Conservation (phyloP, 2,888 invertebrate species). For the Athripsodes cinereus region DNA sequence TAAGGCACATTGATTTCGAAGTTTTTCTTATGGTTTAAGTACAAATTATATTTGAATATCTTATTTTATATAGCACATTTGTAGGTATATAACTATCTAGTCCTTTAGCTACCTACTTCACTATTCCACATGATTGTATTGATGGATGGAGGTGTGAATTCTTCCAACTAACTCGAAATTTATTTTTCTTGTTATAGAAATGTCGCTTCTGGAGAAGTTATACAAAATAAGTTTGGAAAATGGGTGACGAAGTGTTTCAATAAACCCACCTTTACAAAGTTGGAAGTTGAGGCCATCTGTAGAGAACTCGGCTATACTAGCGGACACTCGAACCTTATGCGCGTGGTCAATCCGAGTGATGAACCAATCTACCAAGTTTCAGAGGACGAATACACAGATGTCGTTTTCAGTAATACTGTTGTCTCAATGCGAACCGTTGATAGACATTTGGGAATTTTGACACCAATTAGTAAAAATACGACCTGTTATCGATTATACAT, state of each 20-base stretch:
- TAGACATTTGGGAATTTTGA: conserved; percentile 37
- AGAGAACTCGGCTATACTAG: conserved; percentile 53
- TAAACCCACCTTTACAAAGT: conserved; percentile 45
- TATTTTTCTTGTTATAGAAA: too few species aligned
- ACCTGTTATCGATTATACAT: conserved; percentile 45
- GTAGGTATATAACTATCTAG: too few species aligned
- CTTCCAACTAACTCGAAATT: too few species aligned
- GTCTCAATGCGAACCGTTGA: conserved; percentile 41
- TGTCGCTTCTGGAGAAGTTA: conserved; percentile 51
- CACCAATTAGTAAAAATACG: conserved; percentile 33
- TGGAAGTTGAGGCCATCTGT: conserved; percentile 56
- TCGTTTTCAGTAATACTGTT: conserved; percentile 39
- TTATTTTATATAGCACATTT: too few species aligned
- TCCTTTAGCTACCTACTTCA: too few species aligned
- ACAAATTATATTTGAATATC: too few species aligned
- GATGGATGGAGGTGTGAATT: too few species aligned
- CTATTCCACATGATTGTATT: too few species aligned
- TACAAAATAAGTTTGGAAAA: conserved; percentile 58
- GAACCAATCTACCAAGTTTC: conserved; percentile 35
- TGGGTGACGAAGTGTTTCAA: conserved; percentile 69
- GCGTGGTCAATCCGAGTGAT: conserved; percentile 3
- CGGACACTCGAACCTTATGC: conserved; percentile 35
- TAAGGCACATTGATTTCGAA: too few species aligned
- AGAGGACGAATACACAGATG: conserved; percentile 38
- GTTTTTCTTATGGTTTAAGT: too few species aligned